Evolutionary conservation across 1,140 invertebrate species (phyloP).

Genomic region (Ladona fulva): DNA sequence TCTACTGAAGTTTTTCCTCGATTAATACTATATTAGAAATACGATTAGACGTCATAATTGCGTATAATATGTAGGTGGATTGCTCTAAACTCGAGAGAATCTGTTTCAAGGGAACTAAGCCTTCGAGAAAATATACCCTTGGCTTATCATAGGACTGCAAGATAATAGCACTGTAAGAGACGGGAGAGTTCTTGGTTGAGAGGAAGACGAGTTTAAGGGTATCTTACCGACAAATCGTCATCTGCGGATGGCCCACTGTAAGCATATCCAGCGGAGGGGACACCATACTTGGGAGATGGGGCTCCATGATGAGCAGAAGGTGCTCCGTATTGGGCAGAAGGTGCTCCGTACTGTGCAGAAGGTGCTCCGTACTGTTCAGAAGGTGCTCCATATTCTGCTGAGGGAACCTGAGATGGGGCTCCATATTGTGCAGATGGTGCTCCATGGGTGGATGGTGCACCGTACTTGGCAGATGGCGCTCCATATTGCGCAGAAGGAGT

Average conservation of each 20-base stretch:
- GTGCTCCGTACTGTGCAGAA: constrained; percentile 18
- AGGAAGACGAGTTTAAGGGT: too few species aligned
- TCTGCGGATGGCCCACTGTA: background rate
- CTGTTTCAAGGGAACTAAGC: too few species aligned
- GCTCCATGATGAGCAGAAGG: background rate
- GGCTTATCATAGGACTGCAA: too few species aligned
- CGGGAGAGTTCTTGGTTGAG: too few species aligned
- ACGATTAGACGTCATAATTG: too few species aligned
- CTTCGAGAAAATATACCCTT: too few species aligned
- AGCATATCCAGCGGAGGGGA: background rate
- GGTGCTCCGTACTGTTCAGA: too few species aligned
- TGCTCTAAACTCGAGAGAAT: too few species aligned
- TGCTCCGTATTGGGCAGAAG: background rate
- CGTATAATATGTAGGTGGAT: too few species aligned
- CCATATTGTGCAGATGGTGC: background rate
- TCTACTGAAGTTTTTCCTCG: too few species aligned
- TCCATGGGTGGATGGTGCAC: constrained; percentile 11
- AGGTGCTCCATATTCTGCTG: constrained; percentile 10
- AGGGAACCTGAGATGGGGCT: constrained; percentile 2
- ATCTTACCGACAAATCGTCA: constrained; percentile 11
- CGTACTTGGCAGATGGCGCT: constrained; percentile 8
- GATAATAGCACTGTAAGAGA: too few species aligned
- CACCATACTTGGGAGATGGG: background rate
- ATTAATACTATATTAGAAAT: too few species aligned
- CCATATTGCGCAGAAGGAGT: background rate